A percentile compares a stretch with the other conserved stretches of the same genome.
These are phyloP conservation scores for Globodera ellingtonae DNA, from an alignment of 1,140 invertebrate species.

Conservation along the genomic window DNA sequence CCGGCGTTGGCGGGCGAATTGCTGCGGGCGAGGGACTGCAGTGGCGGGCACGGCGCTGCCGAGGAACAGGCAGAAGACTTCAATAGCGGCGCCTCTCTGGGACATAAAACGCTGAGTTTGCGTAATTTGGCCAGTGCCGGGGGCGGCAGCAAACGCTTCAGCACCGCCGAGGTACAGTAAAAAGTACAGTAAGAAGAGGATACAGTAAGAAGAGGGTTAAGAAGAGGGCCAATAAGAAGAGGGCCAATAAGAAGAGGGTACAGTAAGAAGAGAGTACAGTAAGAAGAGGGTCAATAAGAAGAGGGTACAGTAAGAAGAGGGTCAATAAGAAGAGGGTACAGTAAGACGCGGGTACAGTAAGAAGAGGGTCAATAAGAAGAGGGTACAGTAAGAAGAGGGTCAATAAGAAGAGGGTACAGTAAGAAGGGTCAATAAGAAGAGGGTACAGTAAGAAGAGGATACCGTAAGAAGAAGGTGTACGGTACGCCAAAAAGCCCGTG, in stretches of 20 bases:
- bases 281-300: too few relatives aligned
- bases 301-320: conserved; percentile 2
- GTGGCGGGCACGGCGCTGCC: background rate
- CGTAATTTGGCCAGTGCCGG: background rate
- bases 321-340: background rate
- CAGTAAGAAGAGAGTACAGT: background rate
- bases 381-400: background rate
- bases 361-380: background rate
- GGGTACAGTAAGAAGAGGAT: background rate
- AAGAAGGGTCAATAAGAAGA: background rate
- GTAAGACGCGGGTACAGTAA: too few relatives aligned
- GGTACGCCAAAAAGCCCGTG: background rate
- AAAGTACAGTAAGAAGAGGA: too few relatives aligned
- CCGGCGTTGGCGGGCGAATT: conserved; percentile 19
- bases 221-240: background rate
- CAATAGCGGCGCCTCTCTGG: background rate
- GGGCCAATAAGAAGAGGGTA: background rate
- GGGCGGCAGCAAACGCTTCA: conserved; percentile 1
- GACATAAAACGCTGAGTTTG: conserved; percentile 2
- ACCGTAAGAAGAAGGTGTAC: background rate
- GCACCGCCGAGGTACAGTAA: conserved; percentile 9
- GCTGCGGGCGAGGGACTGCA: conserved; percentile 19
- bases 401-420: too few relatives aligned
- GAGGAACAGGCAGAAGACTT: background rate
- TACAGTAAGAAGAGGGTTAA: too few relatives aligned